A percentile compares a stretch with the other conserved stretches of the same genome.
phyloP scores from a whole-genome alignment of 2,797 vertebrate species.

The Siniperca scherzeri region DNA sequence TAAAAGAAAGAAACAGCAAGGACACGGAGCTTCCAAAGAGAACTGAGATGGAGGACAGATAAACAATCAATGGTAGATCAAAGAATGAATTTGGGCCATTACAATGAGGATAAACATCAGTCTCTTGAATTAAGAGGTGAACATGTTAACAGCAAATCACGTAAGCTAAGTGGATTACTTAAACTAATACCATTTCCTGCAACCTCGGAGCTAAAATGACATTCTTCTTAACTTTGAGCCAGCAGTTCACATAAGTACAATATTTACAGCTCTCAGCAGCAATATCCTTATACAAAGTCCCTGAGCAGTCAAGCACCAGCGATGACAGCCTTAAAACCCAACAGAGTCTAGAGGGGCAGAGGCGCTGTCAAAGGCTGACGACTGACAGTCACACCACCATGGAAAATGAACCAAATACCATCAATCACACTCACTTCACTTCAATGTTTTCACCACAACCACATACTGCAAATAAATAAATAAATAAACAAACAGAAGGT shows the following conservation, averaged over 20 bases:
- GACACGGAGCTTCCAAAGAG: constrained; percentile 8
- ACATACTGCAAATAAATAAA: constrained; percentile 8
- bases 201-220: constrained; percentile 34
- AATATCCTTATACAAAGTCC: constrained; percentile 63
- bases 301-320: constrained; percentile 58
- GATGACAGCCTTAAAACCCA: constrained; percentile 75
- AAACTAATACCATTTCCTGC: constrained; percentile 48
- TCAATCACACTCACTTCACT: constrained; percentile 54
- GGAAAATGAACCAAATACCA: constrained; percentile 50
- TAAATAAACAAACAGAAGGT: no score
- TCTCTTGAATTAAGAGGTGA: constrained; percentile 16
- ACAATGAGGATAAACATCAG: constrained; percentile 8
- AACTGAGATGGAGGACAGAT: constrained; percentile 10
- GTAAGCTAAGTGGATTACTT: constrained; percentile 30
- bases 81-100: constrained; percentile 15
- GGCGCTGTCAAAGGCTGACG: constrained; percentile 71
- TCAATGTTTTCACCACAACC: constrained; percentile 25
- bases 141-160: constrained; percentile 36
- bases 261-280: constrained; percentile 70
- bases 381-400: constrained; percentile 58
- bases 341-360: constrained; percentile 71
- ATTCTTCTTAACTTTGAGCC: constrained; percentile 40
- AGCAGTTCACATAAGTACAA: constrained; percentile 45
- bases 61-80: constrained; percentile 20
- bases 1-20: constrained; percentile 27